Base-by-base conservation (phyloP, 2,888 invertebrate genomes). In the Ametastegia equiseti region DNA sequence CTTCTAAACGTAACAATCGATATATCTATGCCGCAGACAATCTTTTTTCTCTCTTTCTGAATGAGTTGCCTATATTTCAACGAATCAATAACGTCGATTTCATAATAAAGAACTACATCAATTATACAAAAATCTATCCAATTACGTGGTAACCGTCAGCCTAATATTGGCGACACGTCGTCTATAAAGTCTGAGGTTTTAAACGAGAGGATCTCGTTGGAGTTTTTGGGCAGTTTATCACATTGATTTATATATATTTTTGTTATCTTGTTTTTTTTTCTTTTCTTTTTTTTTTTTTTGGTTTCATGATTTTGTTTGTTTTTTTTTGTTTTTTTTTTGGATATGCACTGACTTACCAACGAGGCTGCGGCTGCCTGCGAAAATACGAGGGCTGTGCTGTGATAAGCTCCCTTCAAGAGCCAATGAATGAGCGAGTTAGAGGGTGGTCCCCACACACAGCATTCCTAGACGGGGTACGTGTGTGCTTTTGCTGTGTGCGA, bases 381-480 rank as follows among this genome's bases (percentile, higher is more conserved):
- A 88, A 89, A 87, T 87, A 89, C 87, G 89, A 89, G 89, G 87
- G 88, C 85, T 89, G 89, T 89, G 88, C 88, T 89, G 89, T 89
- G 88, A 89, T 88, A 88, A 88, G 88, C 90, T 89, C 89, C 88
- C 89, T 89, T 90, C 89, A 89, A n/a, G 90, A 89, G 90, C 89
- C 90, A 89, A 89, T 86, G 88, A 89, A 90, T 86, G 88, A 89
- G 86, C 87, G 89, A 88, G 86, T 88, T 86, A 89, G 87, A 89
- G 88, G 87, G 89, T 88, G 87, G 87, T 88, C 88, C 89, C 88
- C 87, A 88, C 85, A 89, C 87, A 88, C 88, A 87, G 89, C 89
- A 88, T 90, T 90, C 90, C 90, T 89, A 90, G 47, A 45, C 71
- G n/a, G n/a, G n/a, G 71, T 71, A 78, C 60, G 88, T 87, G 89